Base-by-base conservation (phyloP, 2,113 vertebrate genomes). In the Leptobrachium leishanense region DNA sequence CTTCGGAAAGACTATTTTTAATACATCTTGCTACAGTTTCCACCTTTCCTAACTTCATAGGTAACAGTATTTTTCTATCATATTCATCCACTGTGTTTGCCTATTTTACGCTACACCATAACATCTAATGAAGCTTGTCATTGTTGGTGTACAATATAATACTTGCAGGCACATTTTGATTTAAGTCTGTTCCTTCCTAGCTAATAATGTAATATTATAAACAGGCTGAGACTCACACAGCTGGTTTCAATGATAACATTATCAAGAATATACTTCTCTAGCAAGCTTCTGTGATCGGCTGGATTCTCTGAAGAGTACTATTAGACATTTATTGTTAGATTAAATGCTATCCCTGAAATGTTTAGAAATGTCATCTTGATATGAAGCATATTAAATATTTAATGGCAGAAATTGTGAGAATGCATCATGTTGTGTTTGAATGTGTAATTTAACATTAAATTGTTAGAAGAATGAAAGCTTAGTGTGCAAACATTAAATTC, bases 191-290 rank as follows among this genome's bases (percentile, higher is more conserved):
- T 59, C 6, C 64, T 68, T 80, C 64, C 70, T 69, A 55, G 71
- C 71, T 68, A 80, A 80, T 80, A 80, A 67, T 74, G 71, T 80
- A 80, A 74, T 80, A 80, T 80, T 80, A 70, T 73, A 80, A 80
- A 74, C 71, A 80, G 73, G 55, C 66, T n/a, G 72, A 68, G 31
- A 15, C 66, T 63, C 77, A 74, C 77, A 74, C 77, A 80, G 77
- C 77, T 80, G 77, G 57, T 80, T 73, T 31, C 54, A 59, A 59
- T 74, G 77, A 74, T 80, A 80, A 80, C 77, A 80, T 80, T 74
- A 74, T 42, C 73, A 73, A 80, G 77, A 67, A 79, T 79, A 70
- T 46, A 74, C 77, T 79, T 79, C 64, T 57, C 41, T 43, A 3
- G 71, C 70, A 69, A 80, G 64, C 62, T 80, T 80, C 71, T 80